Evolutionary conservation across 2,797 vertebrate genomes (phyloP).

Genomic region (Acipenser ruthenus): DNA sequence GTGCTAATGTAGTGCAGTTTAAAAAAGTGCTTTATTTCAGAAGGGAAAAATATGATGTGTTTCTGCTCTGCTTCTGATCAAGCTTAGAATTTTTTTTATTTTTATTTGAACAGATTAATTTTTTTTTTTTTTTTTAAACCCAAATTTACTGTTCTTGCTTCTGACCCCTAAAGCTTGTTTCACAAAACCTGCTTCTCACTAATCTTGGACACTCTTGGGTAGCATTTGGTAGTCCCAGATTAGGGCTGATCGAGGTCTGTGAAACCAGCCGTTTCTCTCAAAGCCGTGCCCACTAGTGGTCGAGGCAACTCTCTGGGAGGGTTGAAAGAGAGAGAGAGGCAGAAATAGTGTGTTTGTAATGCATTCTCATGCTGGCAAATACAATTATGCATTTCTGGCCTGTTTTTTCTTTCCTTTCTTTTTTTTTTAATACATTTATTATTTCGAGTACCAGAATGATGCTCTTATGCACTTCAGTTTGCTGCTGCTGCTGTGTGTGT

Average conservation of each 20-base stretch:
- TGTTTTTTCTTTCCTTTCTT: constrained; percentile 7
- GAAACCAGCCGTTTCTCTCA: too few species aligned
- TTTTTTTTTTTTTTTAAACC: not conserved
- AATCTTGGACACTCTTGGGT: too few species aligned
- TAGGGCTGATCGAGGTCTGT: too few species aligned
- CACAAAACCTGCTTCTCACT: too few species aligned
- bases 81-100: not conserved
- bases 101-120: not conserved
- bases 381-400: constrained; percentile 10
- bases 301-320: not conserved
- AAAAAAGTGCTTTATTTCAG: too few species aligned
- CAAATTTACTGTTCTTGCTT: too few species aligned
- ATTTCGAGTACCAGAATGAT: not conserved
- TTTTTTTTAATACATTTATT: not conserved
- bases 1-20: not conserved
- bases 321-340: too few species aligned
- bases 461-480: constrained; percentile 14
- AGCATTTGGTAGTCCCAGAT: too few species aligned
- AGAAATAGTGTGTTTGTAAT: constrained; percentile 7
- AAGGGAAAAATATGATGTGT: too few species aligned
- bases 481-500: constrained; percentile 9
- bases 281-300: not conserved
- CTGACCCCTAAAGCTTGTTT: too few species aligned
- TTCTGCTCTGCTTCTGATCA: too few species aligned
- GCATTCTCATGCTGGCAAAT: constrained; percentile 12